Percentiles rank a stretch among this genome's conserved stretches.
Conservation (phyloP, 2,113 vertebrate genomes). For the Tympanuchus pallidicinctus region DNA sequence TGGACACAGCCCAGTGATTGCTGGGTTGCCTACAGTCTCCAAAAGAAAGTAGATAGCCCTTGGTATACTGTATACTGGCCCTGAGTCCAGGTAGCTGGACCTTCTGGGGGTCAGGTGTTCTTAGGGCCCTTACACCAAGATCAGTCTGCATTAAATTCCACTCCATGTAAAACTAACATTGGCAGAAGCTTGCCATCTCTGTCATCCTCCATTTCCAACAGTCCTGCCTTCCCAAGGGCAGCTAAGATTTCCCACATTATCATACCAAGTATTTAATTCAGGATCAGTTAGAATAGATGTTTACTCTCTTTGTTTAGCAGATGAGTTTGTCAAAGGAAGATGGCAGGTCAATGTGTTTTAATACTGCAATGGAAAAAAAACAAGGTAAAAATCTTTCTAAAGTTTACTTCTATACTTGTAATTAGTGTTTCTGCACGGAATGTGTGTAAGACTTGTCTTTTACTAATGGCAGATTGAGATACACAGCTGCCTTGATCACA, state of each 20-base stretch:
- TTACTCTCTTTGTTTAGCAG: neutral
- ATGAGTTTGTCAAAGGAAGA: neutral
- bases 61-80: neutral
- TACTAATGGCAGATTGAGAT: neutral
- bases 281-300: neutral
- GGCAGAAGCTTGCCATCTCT: neutral
- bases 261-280: neutral
- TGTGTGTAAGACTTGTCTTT: neutral
- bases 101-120: rapidly evolving
- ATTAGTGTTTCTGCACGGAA: neutral
- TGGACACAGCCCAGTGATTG: no score
- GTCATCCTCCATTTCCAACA: neutral
- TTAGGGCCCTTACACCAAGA: neutral
- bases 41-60: neutral
- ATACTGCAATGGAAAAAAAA: neutral
- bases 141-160: rapidly evolving
- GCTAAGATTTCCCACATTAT: neutral
- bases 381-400: neutral
- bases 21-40: neutral
- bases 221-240: neutral
- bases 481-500: neutral
- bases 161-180: neutral
- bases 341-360: neutral
- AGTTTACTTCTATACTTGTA: neutral
- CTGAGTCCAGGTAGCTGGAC: neutral